Base-by-base conservation (phyloP, 1,140 invertebrate genomes). In the Ostrea edulis region DNA sequence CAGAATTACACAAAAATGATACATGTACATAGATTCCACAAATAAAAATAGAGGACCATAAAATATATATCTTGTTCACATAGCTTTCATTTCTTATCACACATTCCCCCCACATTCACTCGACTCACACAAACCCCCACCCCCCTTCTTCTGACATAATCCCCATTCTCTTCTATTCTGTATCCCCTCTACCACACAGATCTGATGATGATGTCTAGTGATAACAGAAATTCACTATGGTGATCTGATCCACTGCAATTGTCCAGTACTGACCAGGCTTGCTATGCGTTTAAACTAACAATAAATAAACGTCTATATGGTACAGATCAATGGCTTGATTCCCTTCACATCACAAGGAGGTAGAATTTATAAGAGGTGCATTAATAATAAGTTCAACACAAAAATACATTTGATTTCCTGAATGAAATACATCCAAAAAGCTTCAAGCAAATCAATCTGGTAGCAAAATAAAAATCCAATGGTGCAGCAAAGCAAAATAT, bases 331-430 rank as follows among this genome's bases (percentile, higher is more conserved):
- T 17, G 17, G 12, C 25, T 29, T 77, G 14, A n/a, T 77, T 77
- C 29, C 68, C 11, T 77, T 77, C 68, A 77, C 22, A 25, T 29
- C 22, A 77, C 68, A 77, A 77, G 35, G 68, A 77, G 68, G 68
- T 77, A 77, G 68, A 71, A 25, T 77, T 25, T 29, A 77, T 77
- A 29, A 77, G 25, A 77, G 68, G 68, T 77, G 68, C 68, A 29
- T 44, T 77, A 29, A 77, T 62, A 25, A 25, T 62, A 62, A 62
- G 12, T 35, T 35, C 68, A 77, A 77, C 68, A 77, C 29, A 14
- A 77, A 77, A 77, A 20, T 14, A 62, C 55, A 29, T 35, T 77
- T 77, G 68, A 77, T 77, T 77, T 77, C 68, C 55, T 62, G 55
- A 62, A 62, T 58, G 55, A 58, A 58, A 58, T 62, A 44, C 35